Percentiles rank a stretch among this genome's conserved stretches.
phyloP scores from a whole-genome alignment of 2,113 vertebrate genomes.

The Cynoglossus semilaevis region DNA sequence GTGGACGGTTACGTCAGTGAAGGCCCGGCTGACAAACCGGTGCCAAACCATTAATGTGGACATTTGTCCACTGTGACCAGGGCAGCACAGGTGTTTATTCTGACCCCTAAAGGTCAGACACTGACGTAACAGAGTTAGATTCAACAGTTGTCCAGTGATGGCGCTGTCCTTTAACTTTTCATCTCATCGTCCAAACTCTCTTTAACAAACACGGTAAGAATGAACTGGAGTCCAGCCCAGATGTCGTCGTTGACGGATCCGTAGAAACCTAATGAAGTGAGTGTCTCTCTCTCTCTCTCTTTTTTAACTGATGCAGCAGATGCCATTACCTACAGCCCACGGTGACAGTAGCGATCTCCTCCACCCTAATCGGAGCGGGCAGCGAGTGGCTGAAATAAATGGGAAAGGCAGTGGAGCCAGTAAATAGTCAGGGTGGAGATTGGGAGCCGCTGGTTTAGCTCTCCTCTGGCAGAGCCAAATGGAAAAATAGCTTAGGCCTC shows the following conservation, averaged over 20 bases:
- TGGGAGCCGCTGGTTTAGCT: constrained; percentile 53
- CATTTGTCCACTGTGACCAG: too few relatives aligned
- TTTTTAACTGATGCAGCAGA: constrained; percentile 34
- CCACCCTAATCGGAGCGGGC: constrained; percentile 34
- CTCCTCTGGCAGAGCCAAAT: constrained; percentile 54
- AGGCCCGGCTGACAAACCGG: too few relatives aligned
- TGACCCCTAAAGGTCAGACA: too few relatives aligned
- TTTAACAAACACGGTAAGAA: constrained; percentile 23
- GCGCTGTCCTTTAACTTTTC: too few relatives aligned
- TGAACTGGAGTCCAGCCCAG: constrained; percentile 50
- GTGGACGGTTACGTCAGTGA: too few relatives aligned
- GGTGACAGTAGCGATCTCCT: constrained; percentile 30
- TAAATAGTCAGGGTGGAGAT: constrained; percentile 47
- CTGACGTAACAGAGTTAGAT: too few relatives aligned
- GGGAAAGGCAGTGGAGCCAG: constrained; percentile 38
- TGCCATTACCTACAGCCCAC: constrained; percentile 44
- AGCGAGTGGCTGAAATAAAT: constrained; percentile 49
- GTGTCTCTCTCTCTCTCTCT: constrained; percentile 16
- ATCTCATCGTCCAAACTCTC: too few relatives aligned
- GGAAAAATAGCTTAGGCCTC: constrained; percentile 66
- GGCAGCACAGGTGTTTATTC: too few relatives aligned
- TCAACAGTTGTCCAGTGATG: too few relatives aligned
- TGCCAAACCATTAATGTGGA: too few relatives aligned
- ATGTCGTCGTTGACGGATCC: constrained; percentile 47
- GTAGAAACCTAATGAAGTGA: constrained; percentile 46